phyloP scores from a whole-genome alignment of 53 echinoderm and acorn worm genomes.

The Zoroaster sp. region DNA sequence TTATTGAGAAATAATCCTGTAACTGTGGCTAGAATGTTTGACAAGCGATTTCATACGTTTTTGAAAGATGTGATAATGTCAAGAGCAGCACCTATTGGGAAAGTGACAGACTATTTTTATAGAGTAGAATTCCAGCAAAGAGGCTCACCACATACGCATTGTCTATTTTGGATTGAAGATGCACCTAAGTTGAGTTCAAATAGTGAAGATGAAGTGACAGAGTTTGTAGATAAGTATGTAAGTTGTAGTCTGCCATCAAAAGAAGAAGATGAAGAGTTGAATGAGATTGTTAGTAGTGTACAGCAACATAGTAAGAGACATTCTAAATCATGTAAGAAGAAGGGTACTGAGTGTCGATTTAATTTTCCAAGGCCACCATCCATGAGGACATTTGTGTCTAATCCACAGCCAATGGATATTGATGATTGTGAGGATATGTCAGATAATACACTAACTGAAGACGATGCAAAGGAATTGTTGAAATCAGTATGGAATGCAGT shows the following conservation, averaged over 20 bases:
- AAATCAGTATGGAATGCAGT: background rate
- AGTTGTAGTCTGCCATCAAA: conserved; percentile 61
- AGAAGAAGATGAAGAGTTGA: conserved; percentile 52
- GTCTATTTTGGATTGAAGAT: too few species aligned
- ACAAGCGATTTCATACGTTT: too few species aligned
- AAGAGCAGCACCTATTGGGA: too few species aligned
- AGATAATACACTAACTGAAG: background rate
- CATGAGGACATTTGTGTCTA: conserved; percentile 50
- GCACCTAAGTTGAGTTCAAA: conserved; percentile 41
- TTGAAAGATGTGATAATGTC: too few species aligned
- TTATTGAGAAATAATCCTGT: too few species aligned
- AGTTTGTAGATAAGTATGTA: conserved; percentile 70
- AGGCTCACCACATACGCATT: too few species aligned
- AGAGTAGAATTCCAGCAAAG: too few species aligned
- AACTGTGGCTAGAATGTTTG: too few species aligned
- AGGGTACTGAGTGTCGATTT: conserved; percentile 66
- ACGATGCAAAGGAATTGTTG: background rate
- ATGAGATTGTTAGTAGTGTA: conserved; percentile 61
- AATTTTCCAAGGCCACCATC: conserved; percentile 83
- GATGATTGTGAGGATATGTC: background rate
- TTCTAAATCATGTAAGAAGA: conserved; percentile 64
- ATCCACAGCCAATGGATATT: background rate
- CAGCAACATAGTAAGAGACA: conserved; percentile 70
- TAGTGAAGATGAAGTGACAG: conserved; percentile 41
- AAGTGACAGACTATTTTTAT: too few species aligned